phyloP scores from a whole-genome alignment of 2,797 vertebrate species.

The Neosilurus mollespiculum region DNA sequence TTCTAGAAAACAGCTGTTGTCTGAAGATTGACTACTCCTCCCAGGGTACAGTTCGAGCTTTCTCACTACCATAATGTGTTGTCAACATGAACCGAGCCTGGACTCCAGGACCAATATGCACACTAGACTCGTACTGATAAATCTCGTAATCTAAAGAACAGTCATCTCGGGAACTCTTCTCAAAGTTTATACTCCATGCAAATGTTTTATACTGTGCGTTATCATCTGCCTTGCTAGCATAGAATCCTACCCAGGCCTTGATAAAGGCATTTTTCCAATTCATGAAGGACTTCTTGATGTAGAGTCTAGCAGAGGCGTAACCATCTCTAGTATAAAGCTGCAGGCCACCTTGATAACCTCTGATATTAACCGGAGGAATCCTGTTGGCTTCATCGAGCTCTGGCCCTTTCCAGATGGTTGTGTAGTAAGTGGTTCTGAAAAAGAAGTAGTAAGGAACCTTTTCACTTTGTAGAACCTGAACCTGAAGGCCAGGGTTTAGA shows the following conservation, averaged over 20 bases:
- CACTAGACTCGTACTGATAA: slow-evolving; percentile 28
- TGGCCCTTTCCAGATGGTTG: slow-evolving; percentile 30
- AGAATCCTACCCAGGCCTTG: slow-evolving; percentile 46
- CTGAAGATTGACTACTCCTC: background rate
- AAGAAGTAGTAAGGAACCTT: background rate
- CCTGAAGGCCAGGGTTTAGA: slow-evolving; percentile 39
- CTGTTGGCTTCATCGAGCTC: slow-evolving; percentile 40
- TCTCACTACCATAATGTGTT: slow-evolving; percentile 10
- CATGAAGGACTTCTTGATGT: slow-evolving; percentile 36
- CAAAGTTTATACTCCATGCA: slow-evolving; percentile 15
- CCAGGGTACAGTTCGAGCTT: slow-evolving; percentile 35
- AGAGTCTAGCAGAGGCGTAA: slow-evolving; percentile 42
- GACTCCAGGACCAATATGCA: slow-evolving; percentile 25
- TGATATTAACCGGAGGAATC: slow-evolving; percentile 11
- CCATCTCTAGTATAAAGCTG: slow-evolving; percentile 39
- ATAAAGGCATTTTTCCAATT: slow-evolving; percentile 37
- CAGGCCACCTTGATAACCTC: slow-evolving; percentile 17
- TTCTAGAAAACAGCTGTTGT: background rate
- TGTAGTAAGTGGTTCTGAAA: slow-evolving; percentile 1
- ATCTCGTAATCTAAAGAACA: slow-evolving; percentile 26
- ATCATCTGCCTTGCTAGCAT: background rate
- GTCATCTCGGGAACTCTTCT: background rate
- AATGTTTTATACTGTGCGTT: slow-evolving; percentile 2
- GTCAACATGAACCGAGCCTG: slow-evolving; percentile 42
- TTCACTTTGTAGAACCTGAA: slow-evolving; percentile 19